Percentiles rank a stretch among this genome's conserved stretches.
phyloP scores from a whole-genome alignment of 2,113 vertebrate genomes.

The Chionomys nivalis region DNA sequence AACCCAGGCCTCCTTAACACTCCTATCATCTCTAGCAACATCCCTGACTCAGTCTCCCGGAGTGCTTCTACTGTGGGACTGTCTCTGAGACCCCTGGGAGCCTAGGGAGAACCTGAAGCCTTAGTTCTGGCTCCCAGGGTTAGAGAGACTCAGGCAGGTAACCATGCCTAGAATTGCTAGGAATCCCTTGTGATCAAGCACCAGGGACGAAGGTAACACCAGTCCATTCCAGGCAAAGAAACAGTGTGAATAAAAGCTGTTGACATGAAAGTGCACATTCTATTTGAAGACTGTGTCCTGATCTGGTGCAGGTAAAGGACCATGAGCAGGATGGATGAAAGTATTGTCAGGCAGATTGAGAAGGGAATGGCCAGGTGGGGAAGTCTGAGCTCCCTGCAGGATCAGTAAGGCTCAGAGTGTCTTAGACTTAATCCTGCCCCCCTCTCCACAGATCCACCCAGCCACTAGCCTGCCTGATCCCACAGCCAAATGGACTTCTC shows the following conservation, averaged over 20 bases:
- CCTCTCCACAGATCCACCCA: not conserved
- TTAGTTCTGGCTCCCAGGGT: not conserved
- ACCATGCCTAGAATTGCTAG: not conserved
- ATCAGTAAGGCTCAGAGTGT: constrained; percentile 67
- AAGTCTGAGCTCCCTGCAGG: constrained; percentile 52
- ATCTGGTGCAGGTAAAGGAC: not conserved
- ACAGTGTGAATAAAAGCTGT: not conserved
- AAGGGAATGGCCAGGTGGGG: constrained; percentile 35
- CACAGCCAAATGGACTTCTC: constrained; percentile 79
- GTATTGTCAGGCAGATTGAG: not conserved
- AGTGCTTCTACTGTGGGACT: not conserved
- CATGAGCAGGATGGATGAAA: not conserved
- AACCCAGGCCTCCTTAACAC: not conserved
- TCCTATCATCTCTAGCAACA: not conserved
- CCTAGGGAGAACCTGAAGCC: not conserved
- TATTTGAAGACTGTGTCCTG: not conserved
- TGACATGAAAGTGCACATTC: not conserved
- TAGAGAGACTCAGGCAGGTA: not conserved
- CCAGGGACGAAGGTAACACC: not conserved
- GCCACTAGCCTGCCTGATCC: not conserved
- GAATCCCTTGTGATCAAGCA: constrained; percentile 10
- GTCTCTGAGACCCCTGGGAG: not conserved
- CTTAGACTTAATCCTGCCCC: constrained; percentile 74
- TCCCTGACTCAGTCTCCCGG: not conserved
- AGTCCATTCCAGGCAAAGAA: not conserved